Conservation (phyloP, 2,888 invertebrate genomes). For the Galerucella pusilla region DNA sequence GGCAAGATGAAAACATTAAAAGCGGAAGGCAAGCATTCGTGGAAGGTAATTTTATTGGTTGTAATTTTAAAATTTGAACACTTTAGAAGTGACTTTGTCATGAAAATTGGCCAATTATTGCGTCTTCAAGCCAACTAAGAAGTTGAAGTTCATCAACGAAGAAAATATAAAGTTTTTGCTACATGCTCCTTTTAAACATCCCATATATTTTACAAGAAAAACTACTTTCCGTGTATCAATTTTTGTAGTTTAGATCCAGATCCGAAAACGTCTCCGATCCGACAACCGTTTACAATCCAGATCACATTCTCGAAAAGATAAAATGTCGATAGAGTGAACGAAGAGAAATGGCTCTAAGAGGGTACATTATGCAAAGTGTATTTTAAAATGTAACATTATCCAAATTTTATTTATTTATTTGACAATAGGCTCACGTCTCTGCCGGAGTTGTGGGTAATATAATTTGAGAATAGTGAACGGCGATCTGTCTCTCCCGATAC, state of each 20-base stretch:
- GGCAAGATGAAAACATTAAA: too few species aligned
- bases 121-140: too few species aligned
- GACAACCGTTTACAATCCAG: constrained; percentile 53
- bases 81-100: too few species aligned
- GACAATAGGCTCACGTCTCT: constrained; percentile 67
- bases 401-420: constrained; percentile 67
- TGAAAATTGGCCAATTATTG: too few species aligned
- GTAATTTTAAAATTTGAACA: too few species aligned
- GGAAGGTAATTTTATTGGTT: too few species aligned
- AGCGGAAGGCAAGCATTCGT: too few species aligned
- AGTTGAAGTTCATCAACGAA: too few species aligned
- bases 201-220: too few species aligned
- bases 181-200: too few species aligned
- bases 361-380: constrained; percentile 65
- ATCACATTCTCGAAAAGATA: constrained; percentile 57
- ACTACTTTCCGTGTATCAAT: too few species aligned
- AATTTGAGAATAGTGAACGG: constrained; percentile 65
- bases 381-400: constrained; percentile 66
- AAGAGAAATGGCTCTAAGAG: constrained; percentile 24
- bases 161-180: too few species aligned
- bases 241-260: not conserved
- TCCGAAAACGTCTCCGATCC: not conserved
- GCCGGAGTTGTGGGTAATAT: constrained; percentile 64
- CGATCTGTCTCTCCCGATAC: constrained; percentile 61
- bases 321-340: constrained; percentile 51